Conservation (phyloP, 2,888 invertebrate species). For the Andrena chrysosceles region DNA sequence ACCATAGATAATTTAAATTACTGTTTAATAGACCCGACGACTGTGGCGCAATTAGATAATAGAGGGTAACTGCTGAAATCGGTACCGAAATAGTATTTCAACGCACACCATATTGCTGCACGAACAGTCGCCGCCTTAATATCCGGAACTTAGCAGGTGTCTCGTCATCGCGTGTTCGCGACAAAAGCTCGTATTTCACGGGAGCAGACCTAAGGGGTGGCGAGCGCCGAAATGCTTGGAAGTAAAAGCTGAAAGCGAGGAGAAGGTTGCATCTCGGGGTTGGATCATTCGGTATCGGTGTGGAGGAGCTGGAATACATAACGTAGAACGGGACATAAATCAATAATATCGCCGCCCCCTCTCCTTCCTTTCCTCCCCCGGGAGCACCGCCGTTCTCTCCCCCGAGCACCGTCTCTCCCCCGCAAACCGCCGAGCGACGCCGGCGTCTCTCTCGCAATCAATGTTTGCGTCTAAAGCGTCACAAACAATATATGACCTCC, state of each 20-base stretch:
- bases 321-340: slow-evolving; percentile 86
- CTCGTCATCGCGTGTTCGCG: neutral
- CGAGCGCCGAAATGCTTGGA: slow-evolving; percentile 18
- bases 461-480: slow-evolving; percentile 81
- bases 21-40: too few relatives aligned
- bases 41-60: too few relatives aligned
- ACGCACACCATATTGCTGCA: neutral
- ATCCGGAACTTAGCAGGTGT: too few relatives aligned
- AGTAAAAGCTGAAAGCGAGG: slow-evolving; percentile 50
- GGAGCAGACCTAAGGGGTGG: neutral
- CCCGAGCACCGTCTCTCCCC: slow-evolving; percentile 72
- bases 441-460: slow-evolving; percentile 82
- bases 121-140: neutral
- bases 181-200: neutral
- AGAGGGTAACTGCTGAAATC: too few relatives aligned
- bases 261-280: slow-evolving; percentile 66
- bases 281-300: slow-evolving; percentile 76
- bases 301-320: slow-evolving; percentile 78
- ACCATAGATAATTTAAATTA: too few relatives aligned
- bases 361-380: slow-evolving; percentile 81
- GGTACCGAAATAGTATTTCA: too few relatives aligned
- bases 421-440: slow-evolving; percentile 75
- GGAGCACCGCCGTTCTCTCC: slow-evolving; percentile 76
- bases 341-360: slow-evolving; percentile 86
- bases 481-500: slow-evolving; percentile 66